Conservation (phyloP, 2,797 vertebrate genomes). For the Rhinoraja longicauda region DNA sequence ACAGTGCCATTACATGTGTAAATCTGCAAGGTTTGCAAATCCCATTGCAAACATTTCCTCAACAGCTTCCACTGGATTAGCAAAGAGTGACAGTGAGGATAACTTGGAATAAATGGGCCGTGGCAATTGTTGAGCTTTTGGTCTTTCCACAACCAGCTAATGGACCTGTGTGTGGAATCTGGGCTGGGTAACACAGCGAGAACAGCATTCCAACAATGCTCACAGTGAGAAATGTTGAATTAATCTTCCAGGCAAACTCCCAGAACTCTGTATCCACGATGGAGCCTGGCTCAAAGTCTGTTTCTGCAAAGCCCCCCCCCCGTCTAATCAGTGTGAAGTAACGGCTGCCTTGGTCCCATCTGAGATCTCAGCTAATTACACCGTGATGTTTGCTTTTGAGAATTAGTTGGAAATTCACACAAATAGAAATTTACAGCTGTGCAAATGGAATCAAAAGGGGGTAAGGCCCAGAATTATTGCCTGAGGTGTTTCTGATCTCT, state of each 20-base stretch:
- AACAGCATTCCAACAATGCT: background rate
- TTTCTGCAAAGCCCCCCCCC: background rate
- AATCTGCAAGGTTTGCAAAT: background rate
- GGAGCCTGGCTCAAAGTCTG: background rate
- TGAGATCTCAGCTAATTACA: background rate
- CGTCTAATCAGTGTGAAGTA: background rate
- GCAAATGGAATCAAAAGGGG: slow-evolving; percentile 18
- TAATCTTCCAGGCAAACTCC: background rate
- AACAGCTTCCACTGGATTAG: background rate
- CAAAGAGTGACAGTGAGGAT: background rate
- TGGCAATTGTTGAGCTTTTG: background rate
- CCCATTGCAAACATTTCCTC: background rate
- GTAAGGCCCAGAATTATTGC: background rate
- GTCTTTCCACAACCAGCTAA: too few relatives aligned
- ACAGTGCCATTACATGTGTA: background rate
- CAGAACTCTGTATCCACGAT: background rate
- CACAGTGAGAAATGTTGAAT: too few relatives aligned
- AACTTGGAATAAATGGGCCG: background rate
- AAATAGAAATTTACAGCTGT: slow-evolving; percentile 34
- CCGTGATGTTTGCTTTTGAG: background rate
- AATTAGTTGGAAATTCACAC: slow-evolving; percentile 11
- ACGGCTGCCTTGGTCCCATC: background rate
- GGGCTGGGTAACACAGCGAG: background rate
- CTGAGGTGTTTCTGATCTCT: slow-evolving; percentile 1
- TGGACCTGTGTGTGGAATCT: background rate